Evolutionary conservation across 2,888 invertebrate genomes (phyloP), one percentile per base, ranked within the genome.

Genomic region (Xestia ashworthii): DNA sequence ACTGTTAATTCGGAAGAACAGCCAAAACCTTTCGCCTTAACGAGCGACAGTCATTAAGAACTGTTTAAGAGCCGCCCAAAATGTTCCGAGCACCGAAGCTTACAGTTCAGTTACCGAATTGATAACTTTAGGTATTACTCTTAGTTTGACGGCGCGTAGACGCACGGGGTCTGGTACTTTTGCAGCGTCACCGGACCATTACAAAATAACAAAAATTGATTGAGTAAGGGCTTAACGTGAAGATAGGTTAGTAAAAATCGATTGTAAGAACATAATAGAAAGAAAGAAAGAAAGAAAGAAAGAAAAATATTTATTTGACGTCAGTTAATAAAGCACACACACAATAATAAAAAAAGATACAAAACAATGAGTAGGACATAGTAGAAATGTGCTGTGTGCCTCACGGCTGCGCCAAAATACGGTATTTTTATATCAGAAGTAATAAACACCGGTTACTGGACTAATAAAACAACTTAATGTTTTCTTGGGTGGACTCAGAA

Each of bases 1-100:
- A 94, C 95, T 94, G 94, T 95, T 95, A 95, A 95, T 95, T 94
- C 92, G 88, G 89, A 94, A 93, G 95, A 95, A 95, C 95, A 94
- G 94, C 92, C 94, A 89, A 95, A 95, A 95, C 95, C 95, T 95
- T 93, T 95, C 93, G 92, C 90, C 93, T 91, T 93, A 95, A 95
- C 95, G 95, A 95, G 94, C 92, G 88, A 76, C 86, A 91, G 94
- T 94, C 94, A 94, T 95, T 95, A 95, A 93, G 92, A 92, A 92
- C 91, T 93, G 94, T 91, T 94, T 94, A 95, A 95, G 92, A 89
- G 90, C 89, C 89, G 88, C 84, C 88, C 87, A 82, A 85, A 92
- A 89, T 88, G 88, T 86, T 90, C 87, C 86, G 89, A 90, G 91
- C 90, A 88, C 87, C 88, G 58, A 50, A 81, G 81, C 81, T 87